Percentiles rank a stretch among this genome's conserved stretches.
These are phyloP conservation scores for Conus ventricosus DNA, from an alignment of 1,140 invertebrate species.

Conservation along the genomic window DNA sequence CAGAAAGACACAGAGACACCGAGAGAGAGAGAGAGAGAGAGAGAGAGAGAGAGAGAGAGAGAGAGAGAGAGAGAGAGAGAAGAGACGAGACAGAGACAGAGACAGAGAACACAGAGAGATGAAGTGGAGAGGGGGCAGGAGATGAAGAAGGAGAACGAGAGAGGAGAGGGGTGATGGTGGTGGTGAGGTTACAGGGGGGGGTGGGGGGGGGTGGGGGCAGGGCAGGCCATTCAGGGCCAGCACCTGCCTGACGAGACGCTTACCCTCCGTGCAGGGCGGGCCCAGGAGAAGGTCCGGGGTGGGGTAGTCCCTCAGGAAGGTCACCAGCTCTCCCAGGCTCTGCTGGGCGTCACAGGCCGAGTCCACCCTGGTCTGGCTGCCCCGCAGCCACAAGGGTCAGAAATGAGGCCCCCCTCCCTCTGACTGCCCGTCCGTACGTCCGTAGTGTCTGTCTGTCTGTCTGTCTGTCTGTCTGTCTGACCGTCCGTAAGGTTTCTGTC, in stretches of 20 bases:
- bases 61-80: not conserved
- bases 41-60: not conserved
- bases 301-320: slow-evolving; percentile 26
- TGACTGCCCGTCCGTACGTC: no score
- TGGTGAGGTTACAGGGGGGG: not conserved
- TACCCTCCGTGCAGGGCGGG: slow-evolving; percentile 55
- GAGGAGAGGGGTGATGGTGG: not conserved
- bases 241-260: not conserved
- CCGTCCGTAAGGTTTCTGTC: no score
- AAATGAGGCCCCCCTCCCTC: no score
- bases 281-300: slow-evolving; percentile 54
- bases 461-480: no score
- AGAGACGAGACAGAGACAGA: not conserved
- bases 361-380: slow-evolving; percentile 41
- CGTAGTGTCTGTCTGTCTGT: no score
- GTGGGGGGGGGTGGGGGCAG: no score
- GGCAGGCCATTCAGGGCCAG: not conserved
- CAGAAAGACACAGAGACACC: not conserved
- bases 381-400: no score
- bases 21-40: slow-evolving; percentile 4
- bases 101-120: not conserved
- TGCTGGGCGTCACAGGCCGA: slow-evolving; percentile 49
- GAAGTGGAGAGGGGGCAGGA: not conserved
- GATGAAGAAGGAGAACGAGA: not conserved
- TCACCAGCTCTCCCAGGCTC: slow-evolving; percentile 48